Evolutionary conservation across 2,797 vertebrate genomes (phyloP), one percentile per base, ranked within the genome.

Genomic region (Thunnus albacares): DNA sequence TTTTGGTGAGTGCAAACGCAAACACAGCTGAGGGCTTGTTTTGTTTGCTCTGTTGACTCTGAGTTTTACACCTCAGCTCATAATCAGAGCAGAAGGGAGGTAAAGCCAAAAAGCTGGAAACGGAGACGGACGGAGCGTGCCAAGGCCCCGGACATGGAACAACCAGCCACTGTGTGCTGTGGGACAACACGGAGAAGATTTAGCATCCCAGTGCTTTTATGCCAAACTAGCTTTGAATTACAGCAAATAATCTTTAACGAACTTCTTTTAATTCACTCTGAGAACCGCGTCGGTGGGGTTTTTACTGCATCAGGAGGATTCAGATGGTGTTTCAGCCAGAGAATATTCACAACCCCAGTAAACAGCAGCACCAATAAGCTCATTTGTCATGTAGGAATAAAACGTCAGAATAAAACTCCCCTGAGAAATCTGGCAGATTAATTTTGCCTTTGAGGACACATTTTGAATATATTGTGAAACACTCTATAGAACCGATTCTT

Each of bases 11-110:
- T 79, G 71, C 47, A 30, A 80, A 74, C 17, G 67, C 84, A 91
- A 93, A 91, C 82, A 84, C 86, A 91, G 87, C 91, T 86, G 91
- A 90, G 82, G 81, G 69, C 62, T 73, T 82, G 80, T 84, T 88
- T 84, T 89, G 84, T 92, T 86, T 81, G 62, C 38, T 62, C 24
- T 90, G 82, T 89, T 88, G 89, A 87, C 86, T 92, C 78, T 66
- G 68, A 71, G 81, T 83, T 87, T 89, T 73, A 90, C 87, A 87
- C 80, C 86, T 89, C 83, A 11, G 77, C 80, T 85, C 63, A 56
- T 83, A 83, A 86, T 90, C 79, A 41, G 55, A 81, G 81, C 78
- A 81, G 74, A 75, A 72, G 68, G 80, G 79, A 71, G 72, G 66
- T 41, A 57, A 78, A 61, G 71, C 43, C 33, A 0, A 33, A 45